Evolutionary conservation across 2,888 invertebrate species (phyloP), one percentile per base, ranked within the genome.

Genomic region (Andrena minutula): DNA sequence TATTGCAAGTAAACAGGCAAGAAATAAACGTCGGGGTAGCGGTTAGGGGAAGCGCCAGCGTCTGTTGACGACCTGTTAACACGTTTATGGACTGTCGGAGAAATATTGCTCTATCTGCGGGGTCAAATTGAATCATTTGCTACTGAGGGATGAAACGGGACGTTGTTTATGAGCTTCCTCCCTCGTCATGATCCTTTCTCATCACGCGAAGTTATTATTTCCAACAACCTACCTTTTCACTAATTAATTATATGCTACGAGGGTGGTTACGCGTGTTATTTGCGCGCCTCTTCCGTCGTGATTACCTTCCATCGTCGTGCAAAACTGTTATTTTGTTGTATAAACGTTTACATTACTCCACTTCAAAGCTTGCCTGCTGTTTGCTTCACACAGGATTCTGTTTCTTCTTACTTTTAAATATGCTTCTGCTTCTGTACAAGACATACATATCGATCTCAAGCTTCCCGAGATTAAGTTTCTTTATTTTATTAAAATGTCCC

Each of bases 21-120:
- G 68, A 51, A 66, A 53, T 60, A 47, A 41, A 53, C 23, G 32
- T 5, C 10, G 53, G 2, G 1, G n/a, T 2, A 20, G 8, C 8
- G 23, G 1, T 0, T 10, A 8, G 4, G 30, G 20, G 47, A 35
- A 63, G 51, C 64, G 61, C 60, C 28, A n/a, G 65, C 10, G 66
- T 71, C 23, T 61, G 30, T 35, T 61, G 75, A 66, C 64, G 71
- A 79, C 61, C 53, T 53, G 71, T 79, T 79, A 79, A 78, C 60
- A 16, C 32, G 53, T 71, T 79, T 79, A 79, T 71, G 65, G 60
- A 78, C 71, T 78, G 70, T 30, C 60, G 23, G 71, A 41, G 60
- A 79, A 51, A 71, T 53, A 79, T 71, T 20, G 71, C 32, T n/a
- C 51, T n/a, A 30, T 65, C n/a, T n/a, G 69, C 20, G 26, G 28